Evolutionary conservation across 64 coral and sea anemone genomes (phyloP).

Genomic region (Orbicella faveolata): DNA sequence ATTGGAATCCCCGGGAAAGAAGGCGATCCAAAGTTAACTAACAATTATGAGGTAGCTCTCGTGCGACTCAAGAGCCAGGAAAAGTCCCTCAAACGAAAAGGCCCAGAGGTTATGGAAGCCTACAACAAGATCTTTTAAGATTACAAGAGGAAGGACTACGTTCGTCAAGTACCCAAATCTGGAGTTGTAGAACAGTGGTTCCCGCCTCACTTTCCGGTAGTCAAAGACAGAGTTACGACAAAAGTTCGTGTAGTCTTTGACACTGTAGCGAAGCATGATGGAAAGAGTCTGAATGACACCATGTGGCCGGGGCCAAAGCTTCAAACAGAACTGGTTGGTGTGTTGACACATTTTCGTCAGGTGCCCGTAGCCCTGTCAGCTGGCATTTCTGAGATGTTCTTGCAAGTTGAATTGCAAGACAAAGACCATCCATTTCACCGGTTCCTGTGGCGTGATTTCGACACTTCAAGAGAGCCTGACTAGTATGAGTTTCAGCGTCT

Average conservation of each 20-base stretch:
- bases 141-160: slow-evolving; percentile 27
- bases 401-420: slow-evolving; percentile 52
- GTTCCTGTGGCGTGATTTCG: slow-evolving; percentile 66
- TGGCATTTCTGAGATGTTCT: slow-evolving; percentile 77
- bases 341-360: slow-evolving; percentile 39
- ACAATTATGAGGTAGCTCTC: slow-evolving; percentile 46
- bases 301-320: slow-evolving; percentile 47
- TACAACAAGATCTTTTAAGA: slow-evolving; percentile 51
- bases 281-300: slow-evolving; percentile 57
- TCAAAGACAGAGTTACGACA: slow-evolving; percentile 30
- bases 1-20: slow-evolving; percentile 60
- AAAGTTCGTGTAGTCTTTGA: slow-evolving; percentile 63
- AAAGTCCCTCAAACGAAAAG: slow-evolving; percentile 14
- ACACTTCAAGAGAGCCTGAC: slow-evolving; percentile 28
- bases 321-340: slow-evolving; percentile 47
- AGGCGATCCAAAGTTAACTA: slow-evolving; percentile 42
- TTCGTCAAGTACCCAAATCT: slow-evolving; percentile 10
- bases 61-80: slow-evolving; percentile 18
- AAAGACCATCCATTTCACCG: slow-evolving; percentile 44
- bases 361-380: slow-evolving; percentile 59
- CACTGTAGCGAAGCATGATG: slow-evolving; percentile 35
- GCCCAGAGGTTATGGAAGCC: slow-evolving; percentile 23
- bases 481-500: slow-evolving; percentile 58
- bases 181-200: slow-evolving; percentile 4
- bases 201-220: slow-evolving; percentile 23